Percentiles rank a stretch among this genome's conserved stretches.
Conservation (phyloP, 2,113 vertebrate species). For the Cheilinus undulatus region DNA sequence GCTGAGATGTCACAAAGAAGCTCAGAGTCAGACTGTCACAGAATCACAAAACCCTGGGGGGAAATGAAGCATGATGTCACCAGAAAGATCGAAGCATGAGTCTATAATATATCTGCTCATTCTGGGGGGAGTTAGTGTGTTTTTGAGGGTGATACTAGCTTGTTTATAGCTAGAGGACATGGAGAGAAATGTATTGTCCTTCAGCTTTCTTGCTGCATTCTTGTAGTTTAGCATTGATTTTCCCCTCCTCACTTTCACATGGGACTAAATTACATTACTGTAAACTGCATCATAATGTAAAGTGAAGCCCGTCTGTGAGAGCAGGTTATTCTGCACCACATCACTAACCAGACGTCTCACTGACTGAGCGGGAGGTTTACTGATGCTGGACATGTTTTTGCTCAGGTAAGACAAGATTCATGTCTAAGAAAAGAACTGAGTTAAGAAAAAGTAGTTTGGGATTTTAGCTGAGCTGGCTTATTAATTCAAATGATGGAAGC, state of each 20-base stretch:
- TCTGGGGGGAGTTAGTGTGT: constrained; percentile 20
- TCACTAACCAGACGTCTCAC: not conserved
- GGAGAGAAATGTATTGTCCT: constrained; percentile 21
- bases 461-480: too few relatives aligned
- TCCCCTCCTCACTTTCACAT: constrained; percentile 44
- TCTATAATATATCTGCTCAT: constrained; percentile 52
- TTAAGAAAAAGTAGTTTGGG: too few relatives aligned
- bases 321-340: constrained; percentile 38
- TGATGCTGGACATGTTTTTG: constrained; percentile 1
- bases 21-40: constrained; percentile 41
- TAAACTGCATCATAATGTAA: constrained; percentile 61
- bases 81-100: constrained; percentile 50
- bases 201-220: constrained; percentile 20
- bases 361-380: constrained; percentile 13
- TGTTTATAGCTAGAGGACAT: not conserved
- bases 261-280: constrained; percentile 70
- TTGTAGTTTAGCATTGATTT: constrained; percentile 43
- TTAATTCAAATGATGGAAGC: too few relatives aligned
- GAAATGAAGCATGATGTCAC: constrained; percentile 66
- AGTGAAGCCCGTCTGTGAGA: constrained; percentile 55
- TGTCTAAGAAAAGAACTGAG: too few relatives aligned
- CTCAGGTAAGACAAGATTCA: constrained; percentile 51
- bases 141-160: constrained; percentile 3
- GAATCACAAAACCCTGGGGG: constrained; percentile 48
- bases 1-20: constrained; percentile 30